Evolutionary conservation across 2,888 invertebrate genomes (phyloP), one percentile per base, ranked within the genome.

Genomic region (Zaprionus lineosus): DNA sequence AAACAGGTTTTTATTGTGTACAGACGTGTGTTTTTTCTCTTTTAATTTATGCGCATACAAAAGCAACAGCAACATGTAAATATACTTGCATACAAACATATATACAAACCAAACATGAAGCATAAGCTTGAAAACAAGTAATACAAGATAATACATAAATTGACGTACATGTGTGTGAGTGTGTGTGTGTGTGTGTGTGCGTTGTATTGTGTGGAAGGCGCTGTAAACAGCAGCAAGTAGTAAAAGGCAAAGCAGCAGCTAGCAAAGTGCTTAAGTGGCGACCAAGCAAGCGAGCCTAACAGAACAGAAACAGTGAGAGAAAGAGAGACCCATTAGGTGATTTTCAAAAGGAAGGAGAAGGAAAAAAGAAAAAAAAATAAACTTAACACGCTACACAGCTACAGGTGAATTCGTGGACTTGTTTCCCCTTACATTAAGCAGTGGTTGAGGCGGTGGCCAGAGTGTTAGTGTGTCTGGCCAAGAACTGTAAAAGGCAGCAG

Each of bases 1-100:
- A 79, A 79, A 76, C 83, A 79, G 79, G 83, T 83, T 79, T 82
- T 83, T 73, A 78, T 75, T 79, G 82, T 82, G 70, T 78, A 77
- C 69, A 74, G 74, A 81, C 74, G 82, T 74, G 78, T 78, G 78
- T 70, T 74, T 67, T 65, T 61, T 69, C 64, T 77, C 74, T 74
- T 68, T 70, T 79, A 82, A 79, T 78, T 79, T 79, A 79, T 79
- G 82, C 82, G 56, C 75, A 70, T 60, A 66, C 69, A 68, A 59
- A 39, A 48, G 44, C 73, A 66, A 46, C 59, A 34, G 33, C 58
- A 69, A 24, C 65, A 47, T 50, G 56, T 52, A 59, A n/a, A n/a
- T n/a, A n/a, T n/a, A n/a, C n/a, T n/a, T 39, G 19, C 36, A 59
- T 31, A 50, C 59, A 65, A 57, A 58, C 34, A 56, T 34, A 44